Evolutionary conservation across 2,888 invertebrate genomes (phyloP).

Genomic region (Himalopsyche tibetana): DNA sequence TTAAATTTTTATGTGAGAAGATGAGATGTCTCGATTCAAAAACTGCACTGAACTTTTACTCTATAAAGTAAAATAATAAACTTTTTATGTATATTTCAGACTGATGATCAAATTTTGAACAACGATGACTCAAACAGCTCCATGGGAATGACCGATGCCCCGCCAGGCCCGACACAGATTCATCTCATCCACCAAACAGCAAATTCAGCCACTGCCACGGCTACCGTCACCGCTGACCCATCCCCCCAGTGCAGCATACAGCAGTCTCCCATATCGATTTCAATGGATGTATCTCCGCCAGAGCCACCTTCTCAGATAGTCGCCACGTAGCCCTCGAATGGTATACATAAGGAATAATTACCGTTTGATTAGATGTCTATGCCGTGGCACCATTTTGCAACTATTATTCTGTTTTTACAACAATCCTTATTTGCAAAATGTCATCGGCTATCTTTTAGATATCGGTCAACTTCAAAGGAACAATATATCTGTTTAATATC

Average conservation of each 20-base stretch:
- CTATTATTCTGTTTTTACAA: background rate
- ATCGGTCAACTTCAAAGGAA: background rate
- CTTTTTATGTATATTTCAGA: slow-evolving; percentile 52
- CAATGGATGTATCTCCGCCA: slow-evolving; percentile 27
- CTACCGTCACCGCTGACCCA: slow-evolving; percentile 3
- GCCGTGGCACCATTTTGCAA: background rate
- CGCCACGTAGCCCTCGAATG: slow-evolving; percentile 13
- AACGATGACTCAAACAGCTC: slow-evolving; percentile 64
- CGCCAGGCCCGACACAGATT: background rate
- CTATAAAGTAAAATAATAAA: background rate
- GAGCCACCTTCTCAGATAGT: slow-evolving; percentile 9
- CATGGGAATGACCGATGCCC: slow-evolving; percentile 54
- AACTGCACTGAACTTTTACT: background rate
- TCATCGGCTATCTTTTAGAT: background rate
- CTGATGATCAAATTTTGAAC: slow-evolving; percentile 60
- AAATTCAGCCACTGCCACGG: background rate
- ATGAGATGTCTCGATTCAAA: background rate
- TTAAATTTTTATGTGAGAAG: too few species aligned
- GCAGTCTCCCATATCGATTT: background rate
- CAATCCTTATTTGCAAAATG: background rate
- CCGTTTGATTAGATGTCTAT: background rate
- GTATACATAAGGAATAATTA: background rate
- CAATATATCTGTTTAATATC: background rate
- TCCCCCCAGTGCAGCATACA: slow-evolving; percentile 2
- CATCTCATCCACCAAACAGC: background rate